Percentiles rank a stretch among this genome's conserved stretches.
These are phyloP conservation scores for Neolamprologus longior DNA, from an alignment of 2,113 vertebrate genomes.

Conservation along the genomic window DNA sequence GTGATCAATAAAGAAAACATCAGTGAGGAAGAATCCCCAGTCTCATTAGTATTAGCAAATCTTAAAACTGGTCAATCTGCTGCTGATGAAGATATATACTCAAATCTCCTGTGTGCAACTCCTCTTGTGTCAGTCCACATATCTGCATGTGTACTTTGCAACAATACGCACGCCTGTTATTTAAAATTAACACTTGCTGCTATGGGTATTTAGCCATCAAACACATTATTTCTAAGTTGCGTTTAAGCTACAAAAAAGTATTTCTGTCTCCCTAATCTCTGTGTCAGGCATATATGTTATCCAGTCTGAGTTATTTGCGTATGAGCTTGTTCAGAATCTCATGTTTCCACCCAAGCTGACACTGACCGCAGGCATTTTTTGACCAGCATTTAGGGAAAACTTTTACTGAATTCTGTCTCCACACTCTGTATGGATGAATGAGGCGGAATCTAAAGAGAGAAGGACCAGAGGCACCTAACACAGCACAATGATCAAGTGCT, in stretches of 20 bases:
- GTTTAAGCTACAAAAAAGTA: conserved; percentile 6
- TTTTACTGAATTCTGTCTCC: conserved; percentile 36
- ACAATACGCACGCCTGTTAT: not conserved
- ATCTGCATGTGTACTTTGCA: not conserved
- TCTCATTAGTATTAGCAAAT: conserved; percentile 50
- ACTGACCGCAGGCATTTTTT: conserved; percentile 36
- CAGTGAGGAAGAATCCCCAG: conserved; percentile 28
- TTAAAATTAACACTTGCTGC: not conserved
- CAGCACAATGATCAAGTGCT: conserved; percentile 56
- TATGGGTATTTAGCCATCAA: not conserved
- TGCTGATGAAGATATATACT: conserved; percentile 30
- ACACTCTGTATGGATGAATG: conserved; percentile 38
- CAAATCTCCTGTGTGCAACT: not conserved
- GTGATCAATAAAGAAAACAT: conserved; percentile 54
- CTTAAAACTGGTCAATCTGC: conserved; percentile 34
- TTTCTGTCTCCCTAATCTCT: not conserved
- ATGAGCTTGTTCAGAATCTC: conserved; percentile 46
- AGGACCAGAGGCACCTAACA: conserved; percentile 44
- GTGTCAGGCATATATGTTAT: not conserved
- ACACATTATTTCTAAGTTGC: not conserved
- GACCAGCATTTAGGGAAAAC: conserved; percentile 43
- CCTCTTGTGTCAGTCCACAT: not conserved
- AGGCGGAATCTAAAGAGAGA: conserved; percentile 6
- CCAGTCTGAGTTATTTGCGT: not conserved
- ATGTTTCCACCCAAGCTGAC: conserved; percentile 29